Percentiles rank a stretch among this genome's conserved stretches.
These are phyloP conservation scores for Dryobotodes eremita DNA, from an alignment of 2,888 invertebrate genomes.

Conservation along the genomic window DNA sequence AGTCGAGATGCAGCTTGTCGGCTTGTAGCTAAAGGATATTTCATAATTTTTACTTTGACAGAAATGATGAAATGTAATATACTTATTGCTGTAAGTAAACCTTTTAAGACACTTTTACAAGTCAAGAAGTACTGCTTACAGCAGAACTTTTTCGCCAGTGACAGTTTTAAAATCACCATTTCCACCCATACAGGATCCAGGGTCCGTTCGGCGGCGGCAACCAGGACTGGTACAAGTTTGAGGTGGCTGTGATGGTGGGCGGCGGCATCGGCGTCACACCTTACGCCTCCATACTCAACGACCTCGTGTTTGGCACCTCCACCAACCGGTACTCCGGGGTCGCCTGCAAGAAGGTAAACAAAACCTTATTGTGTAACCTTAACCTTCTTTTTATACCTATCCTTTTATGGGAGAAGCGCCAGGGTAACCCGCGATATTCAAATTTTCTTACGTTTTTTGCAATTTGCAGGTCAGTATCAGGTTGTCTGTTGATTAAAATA, in stretches of 20 bases:
- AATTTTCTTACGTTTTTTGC: too few relatives aligned
- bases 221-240: constrained; percentile 99
- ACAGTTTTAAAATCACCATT: background rate
- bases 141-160: background rate
- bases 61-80: too few relatives aligned
- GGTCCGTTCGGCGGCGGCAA: constrained; percentile 99
- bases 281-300: constrained; percentile 98
- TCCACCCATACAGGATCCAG: constrained; percentile 92
- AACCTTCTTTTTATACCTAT: background rate
- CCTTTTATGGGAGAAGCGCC: too few relatives aligned
- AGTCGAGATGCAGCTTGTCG: background rate
- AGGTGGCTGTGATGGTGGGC: constrained; percentile 99
- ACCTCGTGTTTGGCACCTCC: constrained; percentile 98
- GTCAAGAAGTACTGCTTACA: background rate
- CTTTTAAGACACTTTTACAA: too few relatives aligned
- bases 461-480: too few relatives aligned
- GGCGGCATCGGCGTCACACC: constrained; percentile 99
- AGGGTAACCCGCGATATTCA: too few relatives aligned
- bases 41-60: background rate
- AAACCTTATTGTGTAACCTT: background rate
- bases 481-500: too few relatives aligned
- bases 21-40: background rate
- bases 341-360: constrained; percentile 96
- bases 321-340: constrained; percentile 99
- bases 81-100: too few relatives aligned